Percentiles rank a stretch among this genome's conserved stretches.
Conservation (phyloP, 2,797 vertebrate genomes). For the Luscinia luscinia region DNA sequence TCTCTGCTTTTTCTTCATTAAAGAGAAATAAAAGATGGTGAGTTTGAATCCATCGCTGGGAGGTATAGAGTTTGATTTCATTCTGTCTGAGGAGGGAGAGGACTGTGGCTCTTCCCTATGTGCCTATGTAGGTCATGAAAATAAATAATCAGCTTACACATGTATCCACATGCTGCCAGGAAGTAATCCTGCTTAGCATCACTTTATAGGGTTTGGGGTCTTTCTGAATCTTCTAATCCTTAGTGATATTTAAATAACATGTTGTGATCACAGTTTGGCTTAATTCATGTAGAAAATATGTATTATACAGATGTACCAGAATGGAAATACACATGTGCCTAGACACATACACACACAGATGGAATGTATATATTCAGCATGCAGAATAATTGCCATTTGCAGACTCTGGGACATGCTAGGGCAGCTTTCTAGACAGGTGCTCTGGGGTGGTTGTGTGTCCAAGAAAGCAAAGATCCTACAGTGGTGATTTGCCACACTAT, state of each 20-base stretch:
- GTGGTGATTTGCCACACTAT: not conserved
- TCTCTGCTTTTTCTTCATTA: not conserved
- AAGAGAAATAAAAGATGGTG: constrained; percentile 11
- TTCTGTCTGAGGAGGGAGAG: constrained; percentile 26
- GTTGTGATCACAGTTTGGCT: constrained; percentile 44
- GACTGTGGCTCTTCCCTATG: not conserved
- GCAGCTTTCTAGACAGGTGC: not conserved
- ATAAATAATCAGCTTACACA: constrained; percentile 71
- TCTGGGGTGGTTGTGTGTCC: not conserved
- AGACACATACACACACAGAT: not conserved
- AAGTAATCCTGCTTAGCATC: constrained; percentile 75
- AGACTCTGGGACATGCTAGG: not conserved
- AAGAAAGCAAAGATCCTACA: not conserved
- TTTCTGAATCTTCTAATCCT: constrained; percentile 65
- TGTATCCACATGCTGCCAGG: constrained; percentile 58
- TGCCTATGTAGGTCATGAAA: constrained; percentile 67
- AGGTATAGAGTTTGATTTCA: constrained; percentile 48
- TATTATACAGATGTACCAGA: not conserved
- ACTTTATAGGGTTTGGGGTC: constrained; percentile 67
- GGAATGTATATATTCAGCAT: not conserved
- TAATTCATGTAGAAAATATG: constrained; percentile 20
- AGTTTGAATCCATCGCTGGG: not conserved
- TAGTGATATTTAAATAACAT: constrained; percentile 66
- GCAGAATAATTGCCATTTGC: not conserved
- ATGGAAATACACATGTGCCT: not conserved